Base-by-base conservation (phyloP, 53 echinoderm and acorn worm genomes). In the Crossaster papposus region DNA sequence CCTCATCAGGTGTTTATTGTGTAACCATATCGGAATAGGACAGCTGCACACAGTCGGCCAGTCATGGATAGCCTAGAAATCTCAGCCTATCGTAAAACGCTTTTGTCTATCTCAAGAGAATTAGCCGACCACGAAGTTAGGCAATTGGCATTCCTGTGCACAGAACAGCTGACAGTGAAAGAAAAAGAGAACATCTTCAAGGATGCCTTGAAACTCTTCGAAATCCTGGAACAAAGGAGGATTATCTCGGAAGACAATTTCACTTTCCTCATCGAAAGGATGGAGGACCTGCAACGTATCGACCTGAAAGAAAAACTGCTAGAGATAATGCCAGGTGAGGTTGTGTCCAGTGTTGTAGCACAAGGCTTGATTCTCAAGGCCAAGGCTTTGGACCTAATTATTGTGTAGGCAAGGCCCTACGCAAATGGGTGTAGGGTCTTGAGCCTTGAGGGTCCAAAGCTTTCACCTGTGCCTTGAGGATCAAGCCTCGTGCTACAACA, bases 131-230 rank as follows among this genome's bases (percentile, higher is more conserved):
- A 80, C 4, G 80, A 80, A 5, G 44, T 78, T 78, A 2, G 34
- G 33, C 0, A 33, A 14, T 15, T 83, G 84, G 70, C 20, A 70
- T 83, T 23, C 70, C 44, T 83, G 50, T 86, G 86, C 36, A 52
- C 14, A 12, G 86, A 86, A 15, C 36, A n/a, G 7, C 29, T 86
- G 30, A 72, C 86, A 2, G 30, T 22, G 36, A 65, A 3, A 26
- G 6, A 73, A 22, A 29, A 3, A 20, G 86, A 86, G 54, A 20
- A 6, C 33, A 74, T 86, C n/a, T n/a, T n/a, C 18, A 53, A 44
- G 29, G 32, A 72, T 54, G 73, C 29, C 1, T 20, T 22, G 4
- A 53, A 75, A 7, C 32, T 86, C 28, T 86, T 86, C 51, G 74
- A 86, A 2, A 29, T 75, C 13, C 86, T 86, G 8, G 74, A 72